phyloP scores from a whole-genome alignment of 2,113 vertebrate genomes.

The Planiliza haematocheilus region DNA sequence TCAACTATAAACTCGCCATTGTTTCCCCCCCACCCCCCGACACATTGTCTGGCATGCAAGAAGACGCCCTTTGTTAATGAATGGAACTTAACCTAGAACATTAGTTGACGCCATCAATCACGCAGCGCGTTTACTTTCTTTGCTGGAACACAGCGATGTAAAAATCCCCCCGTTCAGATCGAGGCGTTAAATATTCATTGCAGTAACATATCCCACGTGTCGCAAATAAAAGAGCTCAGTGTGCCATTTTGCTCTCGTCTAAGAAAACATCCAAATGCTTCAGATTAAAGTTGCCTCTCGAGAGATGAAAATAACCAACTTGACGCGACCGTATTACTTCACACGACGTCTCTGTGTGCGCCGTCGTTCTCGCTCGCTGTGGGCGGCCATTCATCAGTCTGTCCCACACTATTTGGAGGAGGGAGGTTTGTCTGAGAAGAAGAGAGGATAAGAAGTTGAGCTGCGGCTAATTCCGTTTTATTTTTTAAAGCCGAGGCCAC shows the following conservation, averaged over 20 bases:
- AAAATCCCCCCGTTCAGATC: neutral
- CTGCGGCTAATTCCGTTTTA: neutral
- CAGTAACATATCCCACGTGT: neutral
- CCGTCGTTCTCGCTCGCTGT: conserved; percentile 4
- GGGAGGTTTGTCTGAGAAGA: conserved; percentile 48
- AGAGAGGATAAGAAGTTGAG: conserved; percentile 7
- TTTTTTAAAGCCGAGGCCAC: neutral
- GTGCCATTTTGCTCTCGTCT: neutral
- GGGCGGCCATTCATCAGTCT: conserved; percentile 35
- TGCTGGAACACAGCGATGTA: too few relatives aligned
- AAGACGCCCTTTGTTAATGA: too few relatives aligned
- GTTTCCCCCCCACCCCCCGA: too few relatives aligned
- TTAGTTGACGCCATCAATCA: too few relatives aligned
- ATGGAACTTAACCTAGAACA: too few relatives aligned
- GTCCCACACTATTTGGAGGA: conserved; percentile 2
- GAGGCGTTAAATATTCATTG: neutral
- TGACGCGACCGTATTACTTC: conserved; percentile 18
- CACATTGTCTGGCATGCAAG: too few relatives aligned
- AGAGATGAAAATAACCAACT: neutral
- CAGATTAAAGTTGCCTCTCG: neutral
- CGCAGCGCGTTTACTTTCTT: too few relatives aligned
- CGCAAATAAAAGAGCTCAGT: neutral
- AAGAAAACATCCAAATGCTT: neutral
- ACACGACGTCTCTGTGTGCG: conserved; percentile 9
- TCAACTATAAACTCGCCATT: too few relatives aligned